phyloP scores from a whole-genome alignment of 2,797 vertebrate species.

The Falco concolor region DNA sequence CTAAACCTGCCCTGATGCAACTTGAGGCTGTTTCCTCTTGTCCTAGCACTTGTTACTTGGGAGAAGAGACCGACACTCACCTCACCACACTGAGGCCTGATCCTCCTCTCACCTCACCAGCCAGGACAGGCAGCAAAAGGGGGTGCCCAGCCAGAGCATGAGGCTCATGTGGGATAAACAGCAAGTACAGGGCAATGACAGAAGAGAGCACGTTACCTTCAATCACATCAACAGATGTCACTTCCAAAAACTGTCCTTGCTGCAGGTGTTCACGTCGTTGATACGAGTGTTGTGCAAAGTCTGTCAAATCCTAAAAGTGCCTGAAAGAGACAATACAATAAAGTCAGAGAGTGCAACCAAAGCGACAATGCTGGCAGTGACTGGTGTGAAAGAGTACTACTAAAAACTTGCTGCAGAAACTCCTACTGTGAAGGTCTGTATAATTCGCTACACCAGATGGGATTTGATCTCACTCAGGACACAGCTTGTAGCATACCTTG shows the following conservation, averaged over 20 bases:
- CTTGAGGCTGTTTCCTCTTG: no score
- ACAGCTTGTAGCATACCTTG: not conserved
- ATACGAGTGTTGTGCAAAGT: not conserved
- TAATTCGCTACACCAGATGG: not conserved
- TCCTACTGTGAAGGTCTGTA: not conserved
- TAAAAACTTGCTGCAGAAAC: not conserved
- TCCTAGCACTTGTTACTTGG: no score
- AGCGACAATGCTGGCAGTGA: not conserved
- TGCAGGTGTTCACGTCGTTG: not conserved
- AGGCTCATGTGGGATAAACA: not conserved
- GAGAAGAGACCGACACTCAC: no score
- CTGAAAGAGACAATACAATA: slow-evolving; percentile 21
- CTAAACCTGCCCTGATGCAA: no score
- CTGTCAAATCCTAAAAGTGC: slow-evolving; percentile 2
- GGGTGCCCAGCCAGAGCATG: accelerated
- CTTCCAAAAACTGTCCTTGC: not conserved
- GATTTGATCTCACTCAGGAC: not conserved
- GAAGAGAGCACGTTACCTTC: slow-evolving; percentile 41
- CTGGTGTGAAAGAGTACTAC: not conserved
- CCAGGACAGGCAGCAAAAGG: not conserved
- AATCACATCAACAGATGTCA: slow-evolving; percentile 35
- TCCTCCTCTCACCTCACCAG: not conserved
- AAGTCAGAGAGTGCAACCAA: not conserved
- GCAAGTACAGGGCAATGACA: not conserved
- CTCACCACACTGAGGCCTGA: not conserved